Evolutionary conservation across 92 coral and sea anemone species (phyloP).

Genomic region (Porites cylindrica): DNA sequence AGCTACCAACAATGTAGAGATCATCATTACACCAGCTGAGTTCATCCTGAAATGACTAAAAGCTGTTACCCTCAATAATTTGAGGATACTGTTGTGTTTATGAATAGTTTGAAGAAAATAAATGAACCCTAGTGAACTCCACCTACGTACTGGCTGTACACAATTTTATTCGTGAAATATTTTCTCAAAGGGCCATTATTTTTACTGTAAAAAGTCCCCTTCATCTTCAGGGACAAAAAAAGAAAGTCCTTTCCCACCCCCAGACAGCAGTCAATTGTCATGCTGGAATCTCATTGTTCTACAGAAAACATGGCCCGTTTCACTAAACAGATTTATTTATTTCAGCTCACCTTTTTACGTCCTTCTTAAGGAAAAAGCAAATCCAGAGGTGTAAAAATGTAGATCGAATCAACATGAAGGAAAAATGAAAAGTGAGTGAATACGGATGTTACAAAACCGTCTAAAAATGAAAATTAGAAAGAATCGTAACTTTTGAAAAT

Average conservation of each 20-base stretch:
- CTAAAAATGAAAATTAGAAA: background rate
- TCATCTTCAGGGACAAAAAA: background rate
- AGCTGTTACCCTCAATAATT: too few species aligned
- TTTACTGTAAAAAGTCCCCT: background rate
- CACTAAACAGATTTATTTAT: background rate
- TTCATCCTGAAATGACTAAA: too few species aligned
- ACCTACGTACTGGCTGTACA: too few species aligned
- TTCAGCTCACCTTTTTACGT: slow-evolving; percentile 31
- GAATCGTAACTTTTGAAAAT: slow-evolving; percentile 4
- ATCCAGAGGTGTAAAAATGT: background rate
- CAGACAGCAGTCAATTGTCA: slow-evolving; percentile 2
- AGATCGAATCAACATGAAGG: slow-evolving; percentile 3
- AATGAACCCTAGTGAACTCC: too few species aligned
- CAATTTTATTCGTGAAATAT: too few species aligned
- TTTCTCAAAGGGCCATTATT: background rate
- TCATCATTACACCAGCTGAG: too few species aligned
- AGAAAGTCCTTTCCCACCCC: slow-evolving; percentile 24
- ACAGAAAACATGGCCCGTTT: slow-evolving; percentile 29
- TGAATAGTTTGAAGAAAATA: too few species aligned
- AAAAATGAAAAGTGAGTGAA: slow-evolving; percentile 12
- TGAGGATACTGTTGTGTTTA: too few species aligned
- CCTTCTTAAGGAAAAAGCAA: slow-evolving; percentile 1
- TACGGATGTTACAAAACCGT: slow-evolving; percentile 1
- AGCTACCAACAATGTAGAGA: too few species aligned
- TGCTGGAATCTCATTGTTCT: background rate